Percentiles rank a stretch among this genome's conserved stretches.
Conservation (phyloP, 2,113 vertebrate species). For the Caranx ignobilis region DNA sequence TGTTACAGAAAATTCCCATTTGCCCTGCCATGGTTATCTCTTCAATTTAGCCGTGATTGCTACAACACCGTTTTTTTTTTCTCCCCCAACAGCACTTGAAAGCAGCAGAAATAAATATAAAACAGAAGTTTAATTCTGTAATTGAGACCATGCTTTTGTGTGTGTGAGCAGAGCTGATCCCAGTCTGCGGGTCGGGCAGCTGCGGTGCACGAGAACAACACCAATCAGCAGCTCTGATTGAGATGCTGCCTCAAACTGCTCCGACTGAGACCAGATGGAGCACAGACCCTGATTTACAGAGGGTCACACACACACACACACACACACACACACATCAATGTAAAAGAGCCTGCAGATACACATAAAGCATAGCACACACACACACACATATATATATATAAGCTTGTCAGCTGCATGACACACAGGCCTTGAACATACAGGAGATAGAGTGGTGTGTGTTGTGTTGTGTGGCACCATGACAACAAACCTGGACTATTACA, state of each 20-base stretch:
- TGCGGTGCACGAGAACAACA: constrained; percentile 43
- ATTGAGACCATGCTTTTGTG: background rate
- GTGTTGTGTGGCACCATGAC: constrained; percentile 48
- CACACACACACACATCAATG: constrained; percentile 56
- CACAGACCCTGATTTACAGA: constrained; percentile 83
- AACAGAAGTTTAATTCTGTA: constrained; percentile 2
- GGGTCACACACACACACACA: constrained; percentile 72
- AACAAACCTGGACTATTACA: background rate
- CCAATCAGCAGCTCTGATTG: constrained; percentile 60
- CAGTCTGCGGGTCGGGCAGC: constrained; percentile 20
- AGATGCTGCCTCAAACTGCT: constrained; percentile 63
- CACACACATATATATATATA: too few species aligned
- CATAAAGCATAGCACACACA: background rate
- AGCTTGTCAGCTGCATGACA: constrained; percentile 25
- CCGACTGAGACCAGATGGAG: constrained; percentile 88
- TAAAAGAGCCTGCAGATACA: background rate
- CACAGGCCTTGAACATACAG: constrained; percentile 47
- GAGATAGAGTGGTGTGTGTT: constrained; percentile 37
- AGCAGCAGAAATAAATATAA: background rate
- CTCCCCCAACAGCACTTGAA: background rate
- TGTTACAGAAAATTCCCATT: background rate
- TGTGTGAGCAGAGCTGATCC: constrained; percentile 10
- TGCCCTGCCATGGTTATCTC: background rate
- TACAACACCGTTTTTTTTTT: background rate
- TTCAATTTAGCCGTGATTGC: background rate